Conservation (phyloP, 2,113 vertebrate genomes). For the Polypterus bichir region DNA sequence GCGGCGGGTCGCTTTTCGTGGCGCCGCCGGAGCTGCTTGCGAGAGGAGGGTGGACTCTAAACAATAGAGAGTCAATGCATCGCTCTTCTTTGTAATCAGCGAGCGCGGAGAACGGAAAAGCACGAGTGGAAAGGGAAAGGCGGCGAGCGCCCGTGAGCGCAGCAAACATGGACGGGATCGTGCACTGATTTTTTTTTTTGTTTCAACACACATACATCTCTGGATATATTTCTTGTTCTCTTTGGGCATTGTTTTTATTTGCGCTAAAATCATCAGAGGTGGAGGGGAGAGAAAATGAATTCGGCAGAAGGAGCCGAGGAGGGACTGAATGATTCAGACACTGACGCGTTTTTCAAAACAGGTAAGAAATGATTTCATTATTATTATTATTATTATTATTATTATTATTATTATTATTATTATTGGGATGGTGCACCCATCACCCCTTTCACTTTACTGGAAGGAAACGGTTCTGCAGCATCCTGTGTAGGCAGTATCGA, state of each 20-base stretch:
- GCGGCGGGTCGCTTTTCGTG: conserved; percentile 17
- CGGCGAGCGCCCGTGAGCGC: conserved; percentile 16
- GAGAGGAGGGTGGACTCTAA: conserved; percentile 23
- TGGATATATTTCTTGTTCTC: conserved; percentile 26
- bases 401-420: too few species aligned
- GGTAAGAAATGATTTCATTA: conserved; percentile 37
- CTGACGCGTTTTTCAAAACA: conserved; percentile 76
- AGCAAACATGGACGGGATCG: conserved; percentile 20
- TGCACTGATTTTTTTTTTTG: conserved; percentile 15
- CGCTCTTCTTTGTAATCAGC: conserved; percentile 19
- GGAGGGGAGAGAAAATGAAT: conserved; percentile 52
- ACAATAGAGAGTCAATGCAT: conserved; percentile 33
- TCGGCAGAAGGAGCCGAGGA: conserved; percentile 66
- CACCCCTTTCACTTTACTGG: neutral
- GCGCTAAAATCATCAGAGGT: conserved; percentile 10
- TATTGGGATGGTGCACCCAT: too few species aligned
- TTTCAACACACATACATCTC: conserved; percentile 3
- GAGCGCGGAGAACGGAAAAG: conserved; percentile 16
- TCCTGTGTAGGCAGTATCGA: neutral
- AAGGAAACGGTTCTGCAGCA: conserved; percentile 4
- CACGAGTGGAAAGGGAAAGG: conserved; percentile 15
- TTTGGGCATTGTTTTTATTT: neutral
- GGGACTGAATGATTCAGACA: conserved; percentile 65
- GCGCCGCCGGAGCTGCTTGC: conserved; percentile 16
- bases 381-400: neutral